A percentile compares a stretch with the other conserved stretches of the same genome.
Conservation (phyloP, 2,797 vertebrate genomes). For the Spinibarbus caldwelli region DNA sequence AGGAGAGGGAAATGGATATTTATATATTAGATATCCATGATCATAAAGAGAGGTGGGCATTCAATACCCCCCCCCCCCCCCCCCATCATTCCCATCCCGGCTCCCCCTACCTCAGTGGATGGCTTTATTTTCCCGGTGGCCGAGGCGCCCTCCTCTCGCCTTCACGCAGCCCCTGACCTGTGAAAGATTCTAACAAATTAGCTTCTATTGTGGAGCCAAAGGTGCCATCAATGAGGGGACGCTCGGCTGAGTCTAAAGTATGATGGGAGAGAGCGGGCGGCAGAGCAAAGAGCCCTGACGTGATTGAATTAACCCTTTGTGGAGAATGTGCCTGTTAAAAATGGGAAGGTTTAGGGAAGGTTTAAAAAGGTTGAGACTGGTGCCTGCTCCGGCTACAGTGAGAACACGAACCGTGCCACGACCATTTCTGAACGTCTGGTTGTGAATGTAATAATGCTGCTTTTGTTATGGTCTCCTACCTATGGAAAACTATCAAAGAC, state of each 20-base stretch:
- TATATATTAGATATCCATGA: slow-evolving; percentile 81
- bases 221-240: slow-evolving; percentile 99
- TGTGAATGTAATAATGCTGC: neutral
- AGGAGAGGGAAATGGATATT: slow-evolving; percentile 82
- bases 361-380: slow-evolving; percentile 58
- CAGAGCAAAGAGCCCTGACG: slow-evolving; percentile 91
- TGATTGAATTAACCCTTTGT: slow-evolving; percentile 97
- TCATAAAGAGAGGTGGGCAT: slow-evolving; percentile 94
- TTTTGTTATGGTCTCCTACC: slow-evolving; percentile 4
- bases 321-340: slow-evolving; percentile 77
- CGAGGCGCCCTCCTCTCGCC: slow-evolving; percentile 87
- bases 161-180: slow-evolving; percentile 97
- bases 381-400: neutral
- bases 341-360: slow-evolving; percentile 50
- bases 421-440: neutral
- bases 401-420: neutral
- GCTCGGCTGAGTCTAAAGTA: slow-evolving; percentile 97
- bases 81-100: slow-evolving; percentile 40
- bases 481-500: slow-evolving; percentile 10
- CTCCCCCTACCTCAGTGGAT: slow-evolving; percentile 80
- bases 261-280: slow-evolving; percentile 96
- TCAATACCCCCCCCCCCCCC: slow-evolving; percentile 87
- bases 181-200: slow-evolving; percentile 99
- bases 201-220: slow-evolving; percentile 99
- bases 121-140: slow-evolving; percentile 95